Conservation (phyloP, 2,888 invertebrate species). For the Didymodactylos carnosus region DNA sequence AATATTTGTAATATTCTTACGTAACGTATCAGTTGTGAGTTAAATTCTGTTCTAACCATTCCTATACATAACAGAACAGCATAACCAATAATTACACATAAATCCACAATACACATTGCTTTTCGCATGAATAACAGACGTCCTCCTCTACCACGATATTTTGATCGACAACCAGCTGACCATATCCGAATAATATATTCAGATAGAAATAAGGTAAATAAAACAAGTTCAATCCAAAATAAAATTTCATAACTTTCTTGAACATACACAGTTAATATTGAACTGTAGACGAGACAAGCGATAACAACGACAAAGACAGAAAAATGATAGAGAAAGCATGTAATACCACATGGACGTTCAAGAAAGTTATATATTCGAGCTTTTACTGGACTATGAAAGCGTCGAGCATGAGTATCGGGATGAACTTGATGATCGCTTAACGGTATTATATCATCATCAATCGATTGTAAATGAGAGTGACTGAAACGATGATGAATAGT, state of each 20-base stretch:
- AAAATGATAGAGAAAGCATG: background rate
- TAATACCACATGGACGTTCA: background rate
- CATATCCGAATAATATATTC: conserved; percentile 10
- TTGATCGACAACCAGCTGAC: conserved; percentile 4
- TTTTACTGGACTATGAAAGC: background rate
- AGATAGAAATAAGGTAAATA: background rate
- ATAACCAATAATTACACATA: conserved; percentile 3
- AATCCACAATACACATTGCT: conserved; percentile 5
- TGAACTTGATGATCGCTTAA: background rate
- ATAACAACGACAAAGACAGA: background rate
- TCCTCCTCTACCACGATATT: conserved; percentile 4
- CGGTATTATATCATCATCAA: too few relatives aligned
- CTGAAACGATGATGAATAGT: too few relatives aligned
- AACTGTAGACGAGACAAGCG: background rate
- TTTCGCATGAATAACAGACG: conserved; percentile 1
- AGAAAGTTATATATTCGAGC: background rate
- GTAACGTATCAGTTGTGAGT: background rate
- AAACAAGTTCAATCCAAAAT: conserved; percentile 3
- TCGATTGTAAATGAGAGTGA: too few relatives aligned
- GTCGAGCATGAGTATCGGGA: too few relatives aligned
- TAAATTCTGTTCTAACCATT: background rate
- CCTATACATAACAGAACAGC: background rate
- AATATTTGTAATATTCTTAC: conserved; percentile 10
- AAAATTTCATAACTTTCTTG: background rate
- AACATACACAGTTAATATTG: background rate